Percentiles rank a stretch among this genome's conserved stretches.
Conservation (phyloP, 2,888 invertebrate species). For the Drosophila meridionalis region DNA sequence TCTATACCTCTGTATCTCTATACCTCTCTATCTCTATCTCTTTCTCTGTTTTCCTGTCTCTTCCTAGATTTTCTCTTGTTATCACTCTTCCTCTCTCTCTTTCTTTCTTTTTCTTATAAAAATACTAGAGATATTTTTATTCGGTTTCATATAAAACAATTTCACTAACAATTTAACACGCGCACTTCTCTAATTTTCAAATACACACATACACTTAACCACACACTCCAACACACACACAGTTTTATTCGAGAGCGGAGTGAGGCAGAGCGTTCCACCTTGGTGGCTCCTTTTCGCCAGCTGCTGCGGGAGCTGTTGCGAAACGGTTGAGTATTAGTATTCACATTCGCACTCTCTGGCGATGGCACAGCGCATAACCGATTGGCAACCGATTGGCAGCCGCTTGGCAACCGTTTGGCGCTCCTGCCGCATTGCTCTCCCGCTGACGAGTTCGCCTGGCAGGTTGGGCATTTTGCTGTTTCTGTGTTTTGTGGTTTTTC, state of each 20-base stretch:
- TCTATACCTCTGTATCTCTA: too few species aligned
- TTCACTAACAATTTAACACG: conserved; percentile 9
- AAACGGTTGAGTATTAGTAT: conserved; percentile 62
- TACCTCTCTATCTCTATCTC: too few species aligned
- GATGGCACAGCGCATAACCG: conserved; percentile 50
- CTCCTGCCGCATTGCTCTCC: conserved; percentile 33
- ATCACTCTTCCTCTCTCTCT: too few species aligned
- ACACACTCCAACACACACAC: neutral
- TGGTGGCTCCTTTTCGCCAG: conserved; percentile 61
- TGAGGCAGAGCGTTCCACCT: conserved; percentile 52
- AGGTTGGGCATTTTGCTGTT: conserved; percentile 17
- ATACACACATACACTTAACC: neutral
- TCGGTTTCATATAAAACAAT: too few species aligned
- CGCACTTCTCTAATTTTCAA: conserved; percentile 28
- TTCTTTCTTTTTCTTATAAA: too few species aligned
- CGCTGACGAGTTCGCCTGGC: conserved; percentile 10
- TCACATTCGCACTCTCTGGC: conserved; percentile 10
- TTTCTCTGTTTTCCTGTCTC: too few species aligned
- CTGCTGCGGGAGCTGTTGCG: conserved; percentile 51
- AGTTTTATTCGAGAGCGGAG: conserved; percentile 30
- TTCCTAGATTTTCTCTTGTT: too few species aligned
- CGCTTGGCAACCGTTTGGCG: conserved; percentile 36
- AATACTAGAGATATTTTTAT: too few species aligned
- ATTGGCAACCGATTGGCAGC: conserved; percentile 49
- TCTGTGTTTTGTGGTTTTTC: conserved; percentile 32